Evolutionary conservation across 2,113 vertebrate genomes (phyloP), one percentile per base, ranked within the genome.

Genomic region (Lophotis ruficrista): DNA sequence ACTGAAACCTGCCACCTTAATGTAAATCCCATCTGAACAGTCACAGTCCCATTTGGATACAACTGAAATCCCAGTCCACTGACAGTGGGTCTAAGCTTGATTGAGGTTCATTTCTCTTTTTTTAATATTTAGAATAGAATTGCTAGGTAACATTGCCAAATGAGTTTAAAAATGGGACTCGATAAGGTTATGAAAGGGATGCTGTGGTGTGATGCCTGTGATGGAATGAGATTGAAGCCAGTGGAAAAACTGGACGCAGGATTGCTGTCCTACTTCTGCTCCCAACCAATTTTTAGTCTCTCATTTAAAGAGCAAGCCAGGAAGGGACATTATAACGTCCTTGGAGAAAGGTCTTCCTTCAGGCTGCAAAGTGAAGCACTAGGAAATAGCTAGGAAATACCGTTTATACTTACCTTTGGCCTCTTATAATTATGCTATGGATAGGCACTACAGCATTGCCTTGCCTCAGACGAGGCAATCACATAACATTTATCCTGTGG

Each of bases 1-100:
- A 51, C 24, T 0, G 0, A 76, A 66, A 65, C 51, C 47, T 1
- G 4, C 4, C 21, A 65, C 20, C 37, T 37, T 45, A 22, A n/a
- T 5, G 23, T 43, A 68, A 82, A 87, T 84, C 41, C 61, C 22
- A 61, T 7, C 25, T 12, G 43, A 91, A 60, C 17, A 57, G 35
- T 30, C 35, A 48, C 33, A 25, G 4, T 62, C 38, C 43, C 0
- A 0, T 38, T 47, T 50, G 31, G 37, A 58, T 37, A 35, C 45
- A 35, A 2, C 2, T 56, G 38, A 72, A 91, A 87, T 28, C 35
- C 24, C 53, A 65, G 21, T 7, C 82, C 48, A 82, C 8, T 14
- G 4, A 38, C 11, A 51, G 10, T 4, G 9, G 19, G 8, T 53
- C 25, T n/a, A 24, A 48, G 33, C 37, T 57, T 81, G 25, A 14